Evolutionary conservation across 2,113 vertebrate genomes (phyloP), one percentile per base, ranked within the genome.

Genomic region (Jaculus jaculus): DNA sequence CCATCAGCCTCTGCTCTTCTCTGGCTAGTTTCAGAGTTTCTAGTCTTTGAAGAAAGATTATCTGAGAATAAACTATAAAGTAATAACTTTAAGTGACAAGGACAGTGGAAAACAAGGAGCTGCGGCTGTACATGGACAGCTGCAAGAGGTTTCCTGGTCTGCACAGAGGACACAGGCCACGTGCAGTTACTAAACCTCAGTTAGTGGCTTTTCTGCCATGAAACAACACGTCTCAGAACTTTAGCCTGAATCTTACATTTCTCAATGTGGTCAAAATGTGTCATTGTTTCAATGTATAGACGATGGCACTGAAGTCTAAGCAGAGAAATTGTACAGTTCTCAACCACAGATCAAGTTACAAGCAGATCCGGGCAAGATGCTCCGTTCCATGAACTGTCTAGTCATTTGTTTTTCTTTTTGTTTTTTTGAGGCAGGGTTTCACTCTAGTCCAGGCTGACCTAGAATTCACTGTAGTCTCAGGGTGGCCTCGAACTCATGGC

Each of bases 261-360:
- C 82, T 26, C 65, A 88, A 34, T 42, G 88, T 42, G 69, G 20
- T 79, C 82, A 66, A 60, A 37, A 81, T 37, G 37, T 5, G 79
- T 11, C 61, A 39, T 74, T 81, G 42, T 74, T 93, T 85, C 90
- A 93, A 87, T 95, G 86, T 91, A 83, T 72, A 90, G 32, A 79
- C 37, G 60, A 74, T 61, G 60, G 82, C 73, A 74, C 51, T 68
- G 61, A 74, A 94, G 42, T 15, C 32, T 2, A 39, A 54, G 17
- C 24, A 72, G 60, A 37, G 3, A 86, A 83, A 42, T 47, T 83
- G 32, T 2, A 8, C n/a, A 71, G 26, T 11, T 87, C 18, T 61
- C 83, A 5, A n/a, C 15, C 23, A 32, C 61, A 65, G 51, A 37
- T 89, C 39, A 89, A 51, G 65, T 84, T 91, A 54, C 28, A 10